These are phyloP conservation scores for Anguilla marmorata DNA, from an alignment of 2,797 vertebrate genomes.

Conservation along the genomic window DNA sequence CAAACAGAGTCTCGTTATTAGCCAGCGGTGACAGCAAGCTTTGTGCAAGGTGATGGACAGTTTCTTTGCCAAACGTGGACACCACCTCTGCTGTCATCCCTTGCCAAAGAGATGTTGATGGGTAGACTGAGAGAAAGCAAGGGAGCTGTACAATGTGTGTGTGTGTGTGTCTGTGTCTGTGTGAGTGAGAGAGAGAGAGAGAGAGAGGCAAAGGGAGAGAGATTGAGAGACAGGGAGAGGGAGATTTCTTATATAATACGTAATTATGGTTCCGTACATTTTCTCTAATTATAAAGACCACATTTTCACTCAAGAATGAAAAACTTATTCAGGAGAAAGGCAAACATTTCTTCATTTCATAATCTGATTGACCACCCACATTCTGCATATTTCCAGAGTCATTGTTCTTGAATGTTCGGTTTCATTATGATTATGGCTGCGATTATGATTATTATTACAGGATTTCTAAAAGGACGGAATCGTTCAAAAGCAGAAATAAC, in stretches of 20 bases:
- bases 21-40: constrained; percentile 11
- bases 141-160: background rate
- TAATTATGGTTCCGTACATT: background rate
- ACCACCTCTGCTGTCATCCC: background rate
- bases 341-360: background rate
- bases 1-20: constrained; percentile 2
- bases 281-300: background rate
- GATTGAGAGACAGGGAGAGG: background rate
- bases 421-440: background rate
- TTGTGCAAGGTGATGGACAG: constrained; percentile 23
- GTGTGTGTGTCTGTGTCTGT: background rate
- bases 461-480: background rate
- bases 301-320: background rate
- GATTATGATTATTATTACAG: background rate
- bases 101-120: constrained; percentile 8
- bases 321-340: background rate
- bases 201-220: background rate
- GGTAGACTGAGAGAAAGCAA: background rate
- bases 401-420: background rate
- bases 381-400: background rate
- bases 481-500: background rate
- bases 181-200: background rate
- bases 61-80: constrained; percentile 3
- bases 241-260: background rate
- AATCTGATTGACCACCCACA: background rate